phyloP scores from a whole-genome alignment of 2,113 vertebrate genomes.

The Diglossa brunneiventris region DNA sequence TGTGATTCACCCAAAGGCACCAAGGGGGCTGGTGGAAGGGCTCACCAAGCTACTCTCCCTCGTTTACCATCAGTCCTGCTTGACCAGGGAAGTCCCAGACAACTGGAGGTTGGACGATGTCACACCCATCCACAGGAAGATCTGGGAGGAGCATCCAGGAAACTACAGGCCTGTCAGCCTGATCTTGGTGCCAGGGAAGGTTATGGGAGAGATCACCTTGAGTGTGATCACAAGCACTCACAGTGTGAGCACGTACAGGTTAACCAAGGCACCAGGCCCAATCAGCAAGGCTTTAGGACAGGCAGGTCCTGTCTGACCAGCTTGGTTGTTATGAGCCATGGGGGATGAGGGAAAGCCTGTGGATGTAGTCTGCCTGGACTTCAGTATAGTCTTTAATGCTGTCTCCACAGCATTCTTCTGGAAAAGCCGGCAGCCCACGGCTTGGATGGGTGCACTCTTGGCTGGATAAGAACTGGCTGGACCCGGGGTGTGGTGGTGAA shows the following conservation, averaged over 20 bases:
- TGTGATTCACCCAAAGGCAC: background rate
- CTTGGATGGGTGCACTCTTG: accelerated
- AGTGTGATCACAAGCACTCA: background rate
- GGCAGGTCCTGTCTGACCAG: background rate
- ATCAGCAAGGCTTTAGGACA: background rate
- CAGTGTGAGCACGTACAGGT: no score
- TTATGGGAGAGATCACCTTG: background rate
- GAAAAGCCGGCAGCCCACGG: accelerated
- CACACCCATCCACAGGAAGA: background rate
- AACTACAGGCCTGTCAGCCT: background rate
- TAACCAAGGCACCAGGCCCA: no score
- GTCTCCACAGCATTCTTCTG: background rate
- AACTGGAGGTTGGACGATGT: background rate
- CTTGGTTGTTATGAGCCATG: no score
- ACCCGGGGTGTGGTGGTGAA: no score
- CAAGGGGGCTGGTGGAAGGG: background rate
- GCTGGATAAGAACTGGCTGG: background rate
- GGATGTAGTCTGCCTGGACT: background rate
- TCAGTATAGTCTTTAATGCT: background rate
- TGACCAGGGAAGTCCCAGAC: background rate
- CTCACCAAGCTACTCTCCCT: background rate
- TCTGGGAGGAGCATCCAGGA: background rate
- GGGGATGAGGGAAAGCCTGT: background rate
- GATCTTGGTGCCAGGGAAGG: background rate
- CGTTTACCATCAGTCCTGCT: background rate